These are phyloP conservation scores for Melanotaenia nigrans DNA, from an alignment of 2,797 vertebrate species.

Conservation along the genomic window DNA sequence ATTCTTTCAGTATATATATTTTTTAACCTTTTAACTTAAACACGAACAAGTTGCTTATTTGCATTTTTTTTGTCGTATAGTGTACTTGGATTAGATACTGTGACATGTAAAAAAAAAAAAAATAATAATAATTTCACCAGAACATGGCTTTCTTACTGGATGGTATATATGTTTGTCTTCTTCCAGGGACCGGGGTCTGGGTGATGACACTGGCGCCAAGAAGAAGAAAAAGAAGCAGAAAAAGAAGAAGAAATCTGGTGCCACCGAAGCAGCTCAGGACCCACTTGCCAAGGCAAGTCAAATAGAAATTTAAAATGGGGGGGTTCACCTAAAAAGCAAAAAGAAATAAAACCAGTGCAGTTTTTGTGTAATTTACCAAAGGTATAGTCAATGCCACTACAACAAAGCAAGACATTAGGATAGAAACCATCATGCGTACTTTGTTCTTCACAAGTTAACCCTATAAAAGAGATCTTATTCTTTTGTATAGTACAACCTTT, in stretches of 20 bases:
- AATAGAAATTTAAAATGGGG: neutral
- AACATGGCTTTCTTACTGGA: slow-evolving; percentile 12
- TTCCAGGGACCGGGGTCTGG: slow-evolving; percentile 87
- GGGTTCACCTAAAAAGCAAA: neutral
- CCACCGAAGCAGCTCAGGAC: slow-evolving; percentile 88
- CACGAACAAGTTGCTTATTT: no score
- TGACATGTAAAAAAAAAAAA: no score
- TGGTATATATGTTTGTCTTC: slow-evolving; percentile 29
- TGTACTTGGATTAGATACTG: neutral
- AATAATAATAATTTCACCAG: neutral
- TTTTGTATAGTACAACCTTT: neutral
- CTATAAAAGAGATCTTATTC: neutral
- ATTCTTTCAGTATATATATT: no score
- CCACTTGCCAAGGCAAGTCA: slow-evolving; percentile 87
- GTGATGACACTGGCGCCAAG: slow-evolving; percentile 93
- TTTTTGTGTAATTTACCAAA: neutral
- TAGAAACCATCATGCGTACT: neutral
- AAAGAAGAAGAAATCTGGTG: slow-evolving; percentile 93
- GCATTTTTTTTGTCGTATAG: no score
- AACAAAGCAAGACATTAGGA: neutral
- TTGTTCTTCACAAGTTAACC: neutral
- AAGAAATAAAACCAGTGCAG: neutral
- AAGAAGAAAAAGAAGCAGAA: slow-evolving; percentile 99
- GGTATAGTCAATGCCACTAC: neutral
- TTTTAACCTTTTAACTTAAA: neutral